Base-by-base conservation (phyloP, 2,888 invertebrate species). In the Sclerodermus sp. region DNA sequence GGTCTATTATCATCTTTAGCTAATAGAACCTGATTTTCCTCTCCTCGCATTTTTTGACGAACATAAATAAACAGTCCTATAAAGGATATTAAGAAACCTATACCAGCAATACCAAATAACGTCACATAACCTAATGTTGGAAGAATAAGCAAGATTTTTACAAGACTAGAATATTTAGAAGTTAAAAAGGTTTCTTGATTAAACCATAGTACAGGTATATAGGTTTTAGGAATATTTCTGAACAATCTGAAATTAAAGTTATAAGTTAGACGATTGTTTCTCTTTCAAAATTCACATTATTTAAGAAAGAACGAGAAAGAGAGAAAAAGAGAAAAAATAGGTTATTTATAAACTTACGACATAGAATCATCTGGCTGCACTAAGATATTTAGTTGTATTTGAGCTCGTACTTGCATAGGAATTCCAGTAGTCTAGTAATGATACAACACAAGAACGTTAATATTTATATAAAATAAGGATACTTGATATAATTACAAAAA, bases 141-240 rank as follows among this genome's bases (percentile, higher is more conserved):
- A 43, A 86, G 58, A 8, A 81, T 73, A n/a, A 85, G 71, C 1
- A 87, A 77, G 3, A 81, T 62, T 49, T 83, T 81, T 0, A 86
- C 82, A 71, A 82, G 60, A 1, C 64, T 63, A 0, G 87, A 85
- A 62, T 87, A 82, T 18, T 84, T 79, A 3, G 82, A 76, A 36
- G 85, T 84, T 8, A 87, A 74, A 41, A 76, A 70, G 40, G 87
- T 85, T 58, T 83, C 82, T 76, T 91, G 89, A 1, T 82, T 81
- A 78, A 92, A 91, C 89, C 90, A 90, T 69, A 91, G 80, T 80
- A 87, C 84, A 1, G 91, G 91, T 73, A 90, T 82, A 71, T 85
- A 80, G 37, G 83, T 82, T 13, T 79, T 80, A 1, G 76, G 79
- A 10, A 86, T 73, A 45, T 82, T 77, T 42, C 81, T 73, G 58